Conservation (phyloP, 2,888 invertebrate species). For the Hydropsyche betteni region DNA sequence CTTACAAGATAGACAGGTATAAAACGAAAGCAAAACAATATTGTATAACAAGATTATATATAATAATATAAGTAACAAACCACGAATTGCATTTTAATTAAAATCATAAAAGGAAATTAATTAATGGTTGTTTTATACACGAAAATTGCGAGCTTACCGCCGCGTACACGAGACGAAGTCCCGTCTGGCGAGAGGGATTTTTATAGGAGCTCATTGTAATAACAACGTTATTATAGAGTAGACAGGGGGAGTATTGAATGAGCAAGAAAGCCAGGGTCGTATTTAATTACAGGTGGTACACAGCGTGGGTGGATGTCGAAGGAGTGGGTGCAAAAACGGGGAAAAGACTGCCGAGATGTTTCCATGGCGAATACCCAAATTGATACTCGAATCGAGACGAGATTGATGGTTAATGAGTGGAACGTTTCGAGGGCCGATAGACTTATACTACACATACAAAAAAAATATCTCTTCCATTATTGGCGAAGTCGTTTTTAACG, state of each 20-base stretch:
- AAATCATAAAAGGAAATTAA: too few relatives aligned
- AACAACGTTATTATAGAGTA: slow-evolving; percentile 41
- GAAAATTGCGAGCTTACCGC: too few relatives aligned
- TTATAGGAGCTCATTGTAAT: slow-evolving; percentile 46
- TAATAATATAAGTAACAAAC: too few relatives aligned
- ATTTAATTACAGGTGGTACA: slow-evolving; percentile 45
- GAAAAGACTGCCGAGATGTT: slow-evolving; percentile 20
- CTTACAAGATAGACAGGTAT: too few relatives aligned
- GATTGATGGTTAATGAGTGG: slow-evolving; percentile 42
- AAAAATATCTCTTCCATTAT: slow-evolving; percentile 24
- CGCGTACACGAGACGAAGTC: background rate
- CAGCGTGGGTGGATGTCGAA: slow-evolving; percentile 1
- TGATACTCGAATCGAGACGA: slow-evolving; percentile 41
- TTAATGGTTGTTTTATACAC: too few relatives aligned
- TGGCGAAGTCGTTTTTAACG: slow-evolving; percentile 26
- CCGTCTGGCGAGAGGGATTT: slow-evolving; percentile 35
- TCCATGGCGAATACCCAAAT: slow-evolving; percentile 32
- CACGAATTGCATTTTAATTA: too few relatives aligned
- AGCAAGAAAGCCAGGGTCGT: slow-evolving; percentile 35
- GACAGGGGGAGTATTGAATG: slow-evolving; percentile 25
- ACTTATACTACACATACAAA: background rate
- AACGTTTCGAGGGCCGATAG: slow-evolving; percentile 25
- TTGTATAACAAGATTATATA: too few relatives aligned
- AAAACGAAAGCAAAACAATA: too few relatives aligned
- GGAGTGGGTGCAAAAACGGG: slow-evolving; percentile 6